phyloP scores from a whole-genome alignment of 92 coral and sea anemone species.

The Epizoanthus scotinus region DNA sequence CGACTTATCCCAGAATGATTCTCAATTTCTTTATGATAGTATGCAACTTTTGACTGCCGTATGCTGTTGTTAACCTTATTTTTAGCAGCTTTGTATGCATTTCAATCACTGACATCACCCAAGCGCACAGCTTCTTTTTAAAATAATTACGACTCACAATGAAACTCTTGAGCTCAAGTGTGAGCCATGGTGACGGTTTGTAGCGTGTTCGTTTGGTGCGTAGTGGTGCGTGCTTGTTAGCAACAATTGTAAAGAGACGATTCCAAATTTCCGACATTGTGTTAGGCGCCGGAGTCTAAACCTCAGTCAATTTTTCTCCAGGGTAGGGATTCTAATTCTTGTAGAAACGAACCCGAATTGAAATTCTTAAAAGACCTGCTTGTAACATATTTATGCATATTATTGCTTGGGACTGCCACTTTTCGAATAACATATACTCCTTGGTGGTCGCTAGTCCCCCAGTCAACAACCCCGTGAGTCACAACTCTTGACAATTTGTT shows the following conservation, averaged over 20 bases:
- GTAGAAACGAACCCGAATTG: neutral
- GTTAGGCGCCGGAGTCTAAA: constrained; percentile 18
- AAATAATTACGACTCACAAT: neutral
- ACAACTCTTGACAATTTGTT: constrained; percentile 24
- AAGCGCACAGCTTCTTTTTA: neutral
- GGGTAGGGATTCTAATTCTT: neutral
- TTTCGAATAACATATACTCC: neutral
- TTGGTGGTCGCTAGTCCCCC: neutral
- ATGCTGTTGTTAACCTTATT: neutral
- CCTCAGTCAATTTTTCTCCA: constrained; percentile 30
- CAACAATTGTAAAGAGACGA: neutral
- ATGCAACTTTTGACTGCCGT: neutral
- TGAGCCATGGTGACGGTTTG: neutral
- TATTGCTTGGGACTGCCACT: neutral
- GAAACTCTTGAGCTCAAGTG: neutral
- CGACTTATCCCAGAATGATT: neutral
- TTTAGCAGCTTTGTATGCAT: too few species aligned
- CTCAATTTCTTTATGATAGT: neutral
- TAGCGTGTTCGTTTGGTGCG: neutral
- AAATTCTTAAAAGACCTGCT: neutral
- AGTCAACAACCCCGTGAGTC: neutral
- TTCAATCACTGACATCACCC: neutral
- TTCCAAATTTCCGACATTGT: constrained; percentile 27
- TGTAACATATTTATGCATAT: neutral
- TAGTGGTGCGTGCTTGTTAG: neutral